These are phyloP conservation scores for Ctenicera cuprea DNA, from an alignment of 2,888 invertebrate species.

Conservation along the genomic window DNA sequence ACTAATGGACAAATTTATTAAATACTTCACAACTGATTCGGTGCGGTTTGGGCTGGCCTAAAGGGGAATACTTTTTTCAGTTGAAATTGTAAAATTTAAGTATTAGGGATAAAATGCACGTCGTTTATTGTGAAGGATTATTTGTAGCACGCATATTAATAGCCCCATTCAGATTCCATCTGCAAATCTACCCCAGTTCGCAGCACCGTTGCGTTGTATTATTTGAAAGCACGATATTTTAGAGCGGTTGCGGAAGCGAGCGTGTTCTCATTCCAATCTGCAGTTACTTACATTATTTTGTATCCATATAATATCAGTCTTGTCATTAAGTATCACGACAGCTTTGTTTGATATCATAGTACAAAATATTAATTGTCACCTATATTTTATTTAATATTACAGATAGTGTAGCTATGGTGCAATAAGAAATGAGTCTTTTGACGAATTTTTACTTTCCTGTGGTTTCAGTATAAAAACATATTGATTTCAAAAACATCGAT, in stretches of 20 bases:
- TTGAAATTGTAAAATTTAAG: slow-evolving; percentile 2
- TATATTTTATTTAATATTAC: too few relatives aligned
- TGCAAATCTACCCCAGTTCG: slow-evolving; percentile 29
- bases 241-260: slow-evolving; percentile 1
- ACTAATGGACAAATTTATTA: too few relatives aligned
- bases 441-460: too few relatives aligned
- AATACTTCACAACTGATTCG: background rate
- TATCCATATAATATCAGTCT: slow-evolving; percentile 11
- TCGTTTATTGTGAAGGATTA: slow-evolving; percentile 32
- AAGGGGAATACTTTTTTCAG: background rate
- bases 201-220: slow-evolving; percentile 26
- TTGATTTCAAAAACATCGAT: too few relatives aligned
- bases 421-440: too few relatives aligned
- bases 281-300: slow-evolving; percentile 23
- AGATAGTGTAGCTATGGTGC: too few relatives aligned
- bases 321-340: background rate
- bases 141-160: slow-evolving; percentile 36
- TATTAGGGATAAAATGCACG: slow-evolving; percentile 23
- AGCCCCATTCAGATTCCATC: slow-evolving; percentile 34
- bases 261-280: slow-evolving; percentile 11
- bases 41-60: background rate
- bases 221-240: slow-evolving; percentile 34
- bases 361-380: too few relatives aligned
- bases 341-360: too few relatives aligned
- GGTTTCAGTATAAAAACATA: too few relatives aligned